These are phyloP conservation scores for Phycodurus eques DNA, from an alignment of 2,113 vertebrate species.

Conservation along the genomic window DNA sequence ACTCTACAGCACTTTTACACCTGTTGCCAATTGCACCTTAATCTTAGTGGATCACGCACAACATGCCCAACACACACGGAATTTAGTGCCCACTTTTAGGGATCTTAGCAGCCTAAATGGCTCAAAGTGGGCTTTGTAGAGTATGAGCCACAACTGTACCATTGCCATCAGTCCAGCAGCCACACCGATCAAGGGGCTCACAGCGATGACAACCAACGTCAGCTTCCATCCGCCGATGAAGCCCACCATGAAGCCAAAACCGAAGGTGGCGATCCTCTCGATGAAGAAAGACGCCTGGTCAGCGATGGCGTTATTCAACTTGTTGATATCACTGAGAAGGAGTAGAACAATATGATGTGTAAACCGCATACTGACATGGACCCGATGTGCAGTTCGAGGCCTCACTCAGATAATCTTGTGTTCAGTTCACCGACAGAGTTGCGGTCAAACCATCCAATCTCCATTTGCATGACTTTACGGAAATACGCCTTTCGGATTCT, in stretches of 20 bases:
- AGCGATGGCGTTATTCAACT: conserved; percentile 76
- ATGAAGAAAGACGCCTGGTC: conserved; percentile 76
- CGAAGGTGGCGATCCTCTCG: conserved; percentile 72
- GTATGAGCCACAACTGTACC: conserved; percentile 42
- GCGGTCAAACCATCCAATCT: conserved; percentile 80
- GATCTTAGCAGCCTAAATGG: no score
- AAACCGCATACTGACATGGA: neutral
- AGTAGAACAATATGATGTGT: conserved; percentile 5
- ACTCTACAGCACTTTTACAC: no score
- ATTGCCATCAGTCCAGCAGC: conserved; percentile 74
- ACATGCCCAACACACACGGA: no score
- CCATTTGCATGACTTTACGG: conserved; percentile 76
- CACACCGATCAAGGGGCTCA: conserved; percentile 73
- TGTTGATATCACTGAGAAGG: conserved; percentile 71
- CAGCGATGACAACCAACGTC: conserved; percentile 74
- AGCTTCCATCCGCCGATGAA: conserved; percentile 79
- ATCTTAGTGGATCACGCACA: no score
- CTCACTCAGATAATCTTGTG: conserved; percentile 77
- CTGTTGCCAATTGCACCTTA: no score
- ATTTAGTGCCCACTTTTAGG: no score
- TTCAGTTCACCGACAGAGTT: conserved; percentile 77
- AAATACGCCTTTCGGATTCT: conserved; percentile 72
- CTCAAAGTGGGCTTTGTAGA: no score
- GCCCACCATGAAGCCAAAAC: conserved; percentile 76
- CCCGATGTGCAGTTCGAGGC: neutral